Conservation (phyloP, 2,888 invertebrate species). For the Plagodis dolabraria region DNA sequence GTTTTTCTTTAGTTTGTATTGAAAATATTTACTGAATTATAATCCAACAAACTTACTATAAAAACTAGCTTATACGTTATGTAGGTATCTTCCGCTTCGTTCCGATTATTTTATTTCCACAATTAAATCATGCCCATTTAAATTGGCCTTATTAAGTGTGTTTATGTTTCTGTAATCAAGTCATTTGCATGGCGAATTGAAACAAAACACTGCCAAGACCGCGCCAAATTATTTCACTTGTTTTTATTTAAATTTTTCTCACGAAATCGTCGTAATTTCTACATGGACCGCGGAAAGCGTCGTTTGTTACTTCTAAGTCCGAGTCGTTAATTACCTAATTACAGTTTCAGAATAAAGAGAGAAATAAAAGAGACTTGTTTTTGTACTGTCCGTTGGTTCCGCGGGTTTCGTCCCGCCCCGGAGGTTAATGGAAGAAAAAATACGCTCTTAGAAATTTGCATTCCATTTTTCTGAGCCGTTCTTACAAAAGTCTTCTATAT, state of each 20-base stretch:
- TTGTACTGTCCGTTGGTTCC: slow-evolving; percentile 68
- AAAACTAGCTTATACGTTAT: too few species aligned
- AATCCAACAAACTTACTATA: too few species aligned
- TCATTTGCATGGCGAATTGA: slow-evolving; percentile 20
- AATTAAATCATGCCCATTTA: not conserved
- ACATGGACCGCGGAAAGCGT: slow-evolving; percentile 64
- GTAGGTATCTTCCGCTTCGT: too few species aligned
- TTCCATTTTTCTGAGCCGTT: slow-evolving; percentile 69
- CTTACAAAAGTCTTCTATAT: not conserved
- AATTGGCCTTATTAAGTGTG: not conserved
- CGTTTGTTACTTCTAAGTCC: slow-evolving; percentile 74
- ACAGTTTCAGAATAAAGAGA: slow-evolving; percentile 56
- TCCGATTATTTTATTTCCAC: not conserved
- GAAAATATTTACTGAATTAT: too few species aligned
- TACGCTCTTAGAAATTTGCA: slow-evolving; percentile 83
- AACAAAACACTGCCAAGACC: slow-evolving; percentile 23
- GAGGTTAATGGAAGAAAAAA: slow-evolving; percentile 83
- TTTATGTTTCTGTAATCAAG: slow-evolving; percentile 5
- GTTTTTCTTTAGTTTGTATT: too few species aligned
- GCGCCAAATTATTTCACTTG: slow-evolving; percentile 39
- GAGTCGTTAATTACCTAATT: slow-evolving; percentile 82
- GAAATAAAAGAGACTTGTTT: slow-evolving; percentile 75
- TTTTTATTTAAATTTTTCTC: slow-evolving; percentile 58
- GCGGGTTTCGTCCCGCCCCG: slow-evolving; percentile 55
- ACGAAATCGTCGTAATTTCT: slow-evolving; percentile 59